Percentiles rank a stretch among this genome's conserved stretches.
Conservation (phyloP, 2,113 vertebrate species). For the Tiliqua scincoides region DNA sequence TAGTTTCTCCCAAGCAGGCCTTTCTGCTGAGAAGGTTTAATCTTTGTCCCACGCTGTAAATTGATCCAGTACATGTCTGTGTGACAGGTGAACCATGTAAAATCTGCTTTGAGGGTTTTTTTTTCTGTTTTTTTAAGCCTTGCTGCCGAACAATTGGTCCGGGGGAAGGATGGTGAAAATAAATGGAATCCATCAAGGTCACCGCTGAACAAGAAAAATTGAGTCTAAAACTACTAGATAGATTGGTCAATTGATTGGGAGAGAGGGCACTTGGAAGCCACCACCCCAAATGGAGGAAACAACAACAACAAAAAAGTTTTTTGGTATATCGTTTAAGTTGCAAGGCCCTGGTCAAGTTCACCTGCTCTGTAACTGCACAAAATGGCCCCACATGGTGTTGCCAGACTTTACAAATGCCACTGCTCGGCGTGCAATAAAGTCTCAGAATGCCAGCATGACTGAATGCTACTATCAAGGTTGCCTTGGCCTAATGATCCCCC, state of each 20-base stretch:
- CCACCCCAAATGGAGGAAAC: background rate
- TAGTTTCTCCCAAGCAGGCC: background rate
- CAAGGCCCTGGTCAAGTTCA: background rate
- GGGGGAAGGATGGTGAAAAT: slow-evolving; percentile 41
- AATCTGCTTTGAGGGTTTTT: slow-evolving; percentile 23
- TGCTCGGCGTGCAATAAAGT: background rate
- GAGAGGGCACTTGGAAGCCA: background rate
- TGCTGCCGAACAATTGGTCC: slow-evolving; percentile 39
- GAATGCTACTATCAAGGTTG: background rate
- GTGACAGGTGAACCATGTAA: slow-evolving; percentile 23
- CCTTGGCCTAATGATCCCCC: background rate
- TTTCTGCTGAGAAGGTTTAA: background rate
- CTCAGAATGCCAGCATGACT: background rate
- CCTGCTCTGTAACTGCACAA: background rate
- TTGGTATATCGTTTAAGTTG: background rate
- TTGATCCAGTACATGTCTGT: slow-evolving; percentile 24
- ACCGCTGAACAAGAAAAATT: slow-evolving; percentile 46
- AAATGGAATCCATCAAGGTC: slow-evolving; percentile 53
- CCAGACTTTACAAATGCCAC: background rate
- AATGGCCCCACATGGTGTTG: background rate
- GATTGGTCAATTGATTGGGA: background rate
- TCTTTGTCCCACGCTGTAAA: slow-evolving; percentile 1
- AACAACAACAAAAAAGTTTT: background rate
- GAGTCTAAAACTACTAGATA: slow-evolving; percentile 35
- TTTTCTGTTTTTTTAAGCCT: slow-evolving; percentile 33